Percentiles rank a stretch among this genome's conserved stretches.
phyloP scores from a whole-genome alignment of 2,797 vertebrate species.

The Peromyscus aztecus region DNA sequence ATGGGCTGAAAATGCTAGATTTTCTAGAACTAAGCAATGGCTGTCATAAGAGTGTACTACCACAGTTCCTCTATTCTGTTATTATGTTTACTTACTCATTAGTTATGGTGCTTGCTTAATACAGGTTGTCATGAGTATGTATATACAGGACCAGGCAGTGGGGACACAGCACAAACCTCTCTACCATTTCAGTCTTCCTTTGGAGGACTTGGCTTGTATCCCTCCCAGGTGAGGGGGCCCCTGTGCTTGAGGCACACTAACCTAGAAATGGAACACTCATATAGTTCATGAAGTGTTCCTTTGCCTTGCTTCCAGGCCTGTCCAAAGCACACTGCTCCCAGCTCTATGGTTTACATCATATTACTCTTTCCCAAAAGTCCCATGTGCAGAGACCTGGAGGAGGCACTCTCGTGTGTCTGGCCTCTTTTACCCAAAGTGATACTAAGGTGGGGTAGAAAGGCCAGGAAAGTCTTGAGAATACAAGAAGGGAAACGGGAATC shows the following conservation, averaged over 20 bases:
- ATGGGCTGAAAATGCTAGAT: neutral
- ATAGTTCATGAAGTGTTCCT: neutral
- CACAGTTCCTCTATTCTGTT: neutral
- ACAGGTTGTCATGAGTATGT: neutral
- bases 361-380: neutral
- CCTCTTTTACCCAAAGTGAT: neutral
- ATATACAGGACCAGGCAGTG: neutral
- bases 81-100: neutral
- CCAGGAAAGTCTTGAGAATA: neutral
- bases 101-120: no score
- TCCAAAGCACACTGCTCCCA: neutral
- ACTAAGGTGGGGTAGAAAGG: neutral
- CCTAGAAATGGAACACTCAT: neutral
- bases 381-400: neutral
- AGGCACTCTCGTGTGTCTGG: neutral
- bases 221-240: no score
- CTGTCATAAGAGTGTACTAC: neutral
- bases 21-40: neutral
- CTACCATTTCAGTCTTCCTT: neutral
- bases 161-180: no score
- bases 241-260: neutral
- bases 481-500: neutral
- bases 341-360: neutral
- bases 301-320: neutral
- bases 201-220: neutral